Percentiles rank a stretch among this genome's conserved stretches.
These are phyloP conservation scores for Aegotheles bennettii DNA, from an alignment of 2,113 vertebrate species.

Conservation along the genomic window DNA sequence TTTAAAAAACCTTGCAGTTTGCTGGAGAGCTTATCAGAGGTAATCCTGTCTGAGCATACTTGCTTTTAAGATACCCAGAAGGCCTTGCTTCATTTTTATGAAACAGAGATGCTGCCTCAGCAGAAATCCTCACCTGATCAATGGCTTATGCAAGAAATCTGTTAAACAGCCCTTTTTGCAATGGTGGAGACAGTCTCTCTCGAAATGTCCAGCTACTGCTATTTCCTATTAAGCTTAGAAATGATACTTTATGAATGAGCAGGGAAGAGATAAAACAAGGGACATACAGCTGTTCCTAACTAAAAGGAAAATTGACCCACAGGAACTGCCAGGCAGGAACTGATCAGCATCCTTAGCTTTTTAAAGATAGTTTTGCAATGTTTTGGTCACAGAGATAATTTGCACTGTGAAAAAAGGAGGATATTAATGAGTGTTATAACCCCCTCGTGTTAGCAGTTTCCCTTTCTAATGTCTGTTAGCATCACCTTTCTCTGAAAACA, in stretches of 20 bases:
- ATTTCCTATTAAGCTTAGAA: neutral
- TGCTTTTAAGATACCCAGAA: neutral
- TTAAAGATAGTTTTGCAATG: neutral
- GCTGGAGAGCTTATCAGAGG: neutral
- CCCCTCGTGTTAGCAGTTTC: neutral
- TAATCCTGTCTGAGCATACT: neutral
- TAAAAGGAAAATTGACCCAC: neutral
- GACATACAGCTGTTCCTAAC: neutral
- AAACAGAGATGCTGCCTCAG: neutral
- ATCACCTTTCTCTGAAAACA: neutral
- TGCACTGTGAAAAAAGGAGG: neutral
- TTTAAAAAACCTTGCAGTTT: neutral
- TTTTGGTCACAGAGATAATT: neutral
- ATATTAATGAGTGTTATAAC: neutral
- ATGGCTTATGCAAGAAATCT: neutral
- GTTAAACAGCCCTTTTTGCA: neutral
- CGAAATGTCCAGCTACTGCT: neutral
- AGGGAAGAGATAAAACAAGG: neutral
- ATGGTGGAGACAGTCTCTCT: neutral
- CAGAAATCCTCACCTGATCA: neutral
- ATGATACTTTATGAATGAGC: neutral
- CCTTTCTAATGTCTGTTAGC: neutral
- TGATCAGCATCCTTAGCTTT: neutral
- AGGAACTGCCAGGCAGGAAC: neutral
- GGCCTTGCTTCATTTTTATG: neutral